Evolutionary conservation across 2,888 invertebrate genomes (phyloP), one percentile per base, ranked within the genome.

Genomic region (Ormyrus thymus): DNA sequence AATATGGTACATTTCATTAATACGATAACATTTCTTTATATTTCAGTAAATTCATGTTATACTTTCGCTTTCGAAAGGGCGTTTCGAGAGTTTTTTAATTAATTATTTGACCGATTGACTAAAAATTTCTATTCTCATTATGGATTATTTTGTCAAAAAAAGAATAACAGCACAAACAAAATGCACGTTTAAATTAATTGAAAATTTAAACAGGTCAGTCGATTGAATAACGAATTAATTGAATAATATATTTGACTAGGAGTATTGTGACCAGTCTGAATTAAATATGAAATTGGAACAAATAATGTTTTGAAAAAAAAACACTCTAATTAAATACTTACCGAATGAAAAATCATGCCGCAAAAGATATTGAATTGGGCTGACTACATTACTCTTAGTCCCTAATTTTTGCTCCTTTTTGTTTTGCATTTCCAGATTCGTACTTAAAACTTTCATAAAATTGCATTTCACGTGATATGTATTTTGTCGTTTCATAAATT

Each of bases 1-100:
- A 76, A 62, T 79, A 78, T 81, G 69, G 48, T 81, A 79, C 79
- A 81, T 71, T 70, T 74, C 65, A 69, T 74, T 79, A 69, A 76
- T 77, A 73, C 65, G 43, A 71, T 81, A 77, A 81, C 64, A 75
- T 77, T 71, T 71, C 59, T 55, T 70, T 73, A 74, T 74, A 76
- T 51, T 66, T 68, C 70, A 56, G 13, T 73, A 62, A 73, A 69
- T 76, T 70, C 46, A 50, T 53, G 48, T 65, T 66, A 43, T 29
- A 3, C n/a, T n/a, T 73, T 79, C 62, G 13, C 29, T 75, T 75
- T 75, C 64, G 15, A 48, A 53, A 65, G 15, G 48, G 72, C 59
- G 76, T 74, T 70, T 65, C 64, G 70, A 74, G 51, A 7, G 56
- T 59, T 55, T 13, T 64, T 75, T 59, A 61, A 78, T 81, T 45